These are phyloP conservation scores for Odontothrips loti DNA, from an alignment of 2,888 invertebrate species.

Conservation along the genomic window DNA sequence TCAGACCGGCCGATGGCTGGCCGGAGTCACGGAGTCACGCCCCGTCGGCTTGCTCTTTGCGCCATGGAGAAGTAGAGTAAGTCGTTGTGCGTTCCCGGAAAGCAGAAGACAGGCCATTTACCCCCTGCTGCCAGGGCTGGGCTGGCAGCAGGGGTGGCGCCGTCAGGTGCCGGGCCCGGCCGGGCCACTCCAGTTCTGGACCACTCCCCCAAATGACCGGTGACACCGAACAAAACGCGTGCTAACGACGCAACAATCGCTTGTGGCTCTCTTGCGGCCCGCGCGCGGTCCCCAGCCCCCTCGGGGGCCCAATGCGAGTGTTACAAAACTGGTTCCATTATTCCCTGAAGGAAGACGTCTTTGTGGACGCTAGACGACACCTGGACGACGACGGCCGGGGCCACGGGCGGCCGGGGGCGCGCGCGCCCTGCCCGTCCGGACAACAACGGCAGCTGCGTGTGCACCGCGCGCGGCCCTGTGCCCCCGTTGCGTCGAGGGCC, in stretches of 20 bases:
- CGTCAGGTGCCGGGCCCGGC: background rate
- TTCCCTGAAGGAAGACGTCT: background rate
- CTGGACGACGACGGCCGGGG: background rate
- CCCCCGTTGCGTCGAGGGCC: too few species aligned
- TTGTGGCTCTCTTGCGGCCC: background rate
- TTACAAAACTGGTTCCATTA: conserved; percentile 5
- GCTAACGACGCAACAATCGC: conserved; percentile 14
- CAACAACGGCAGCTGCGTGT: background rate
- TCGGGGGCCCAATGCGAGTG: background rate
- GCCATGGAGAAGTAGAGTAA: background rate
- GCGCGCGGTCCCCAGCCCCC: background rate
- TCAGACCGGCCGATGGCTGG: too few species aligned
- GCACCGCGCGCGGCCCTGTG: too few species aligned
- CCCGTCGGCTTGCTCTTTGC: too few species aligned
- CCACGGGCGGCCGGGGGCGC: background rate
- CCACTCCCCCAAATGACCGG: background rate
- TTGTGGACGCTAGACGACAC: background rate
- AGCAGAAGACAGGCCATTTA: background rate
- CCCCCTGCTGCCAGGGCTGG: background rate
- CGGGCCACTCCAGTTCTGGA: background rate
- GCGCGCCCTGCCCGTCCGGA: background rate
- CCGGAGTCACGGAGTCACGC: too few species aligned
- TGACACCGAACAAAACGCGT: conserved; percentile 6
- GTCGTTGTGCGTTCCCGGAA: background rate
- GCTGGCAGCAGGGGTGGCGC: background rate